Base-by-base conservation (phyloP, 1,140 invertebrate genomes). In the Orchesella cincta region DNA sequence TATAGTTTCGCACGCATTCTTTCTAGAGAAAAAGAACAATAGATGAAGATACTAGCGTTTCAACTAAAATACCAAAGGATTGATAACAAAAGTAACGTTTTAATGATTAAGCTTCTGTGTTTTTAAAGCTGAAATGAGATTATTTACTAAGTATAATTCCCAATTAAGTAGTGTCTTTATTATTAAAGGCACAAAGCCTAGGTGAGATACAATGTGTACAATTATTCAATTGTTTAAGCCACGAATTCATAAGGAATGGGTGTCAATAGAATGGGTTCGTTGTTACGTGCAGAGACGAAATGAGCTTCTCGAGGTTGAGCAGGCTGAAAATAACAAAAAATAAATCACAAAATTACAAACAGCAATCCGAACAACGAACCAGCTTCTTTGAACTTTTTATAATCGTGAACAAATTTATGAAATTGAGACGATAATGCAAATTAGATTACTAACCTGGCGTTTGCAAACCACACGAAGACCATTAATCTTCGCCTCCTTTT, bases 201-300 rank as follows among this genome's bases (percentile, higher is more conserved):
- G n/a, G n/a, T n/a, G n/a, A n/a, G n/a, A 46, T 46, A 46, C 8
- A 46, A 46, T 46, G 39, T 12, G 8, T 8, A 46, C 39, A 20
- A 46, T 20, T 46, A 12, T 46, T 12, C 39, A 46, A 46, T 46
- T 46, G 39, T 23, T 94, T 96, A 97, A 84, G 95, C 95, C 88
- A 98, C 93, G 88, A 98, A 97, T 89, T 98, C 96, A 86, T 98
- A 98, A 83, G 95, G 94, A 86, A 98, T 94, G 81, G 96, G 96
- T 78, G 93, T 93, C 79, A 98, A 87, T 72, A 92, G 86, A 79
- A 95, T 89, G 46, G 95, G 93, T 84, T 91, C 90, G 82, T 88
- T 87, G 83, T 91, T 90, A 72, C 89, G 88, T 81, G 94, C 93
- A 77, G 90, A 92, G 26, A 98, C 94, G 85, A 96, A 92, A 83